These are phyloP conservation scores for Galaxias olidus DNA, from an alignment of 2,797 vertebrate genomes.

Conservation along the genomic window DNA sequence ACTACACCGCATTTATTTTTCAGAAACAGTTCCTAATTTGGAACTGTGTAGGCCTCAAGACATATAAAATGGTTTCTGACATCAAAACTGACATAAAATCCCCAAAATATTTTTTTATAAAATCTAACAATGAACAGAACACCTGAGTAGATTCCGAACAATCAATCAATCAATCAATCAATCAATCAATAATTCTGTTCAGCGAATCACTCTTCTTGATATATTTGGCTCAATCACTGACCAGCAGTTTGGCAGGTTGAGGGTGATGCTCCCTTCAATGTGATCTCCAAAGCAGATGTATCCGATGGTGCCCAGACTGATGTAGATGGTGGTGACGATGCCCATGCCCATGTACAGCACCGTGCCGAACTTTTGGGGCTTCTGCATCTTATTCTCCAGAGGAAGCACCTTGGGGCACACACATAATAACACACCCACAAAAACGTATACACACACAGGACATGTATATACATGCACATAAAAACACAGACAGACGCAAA, in stretches of 20 bases:
- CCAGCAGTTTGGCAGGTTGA: slow-evolving; percentile 97
- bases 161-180: too few species aligned
- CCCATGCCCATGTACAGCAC: slow-evolving; percentile 89
- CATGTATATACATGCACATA: slow-evolving; percentile 5
- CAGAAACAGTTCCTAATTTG: too few species aligned
- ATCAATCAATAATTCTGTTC: too few species aligned
- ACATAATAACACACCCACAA: neutral
- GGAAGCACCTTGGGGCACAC: slow-evolving; percentile 84
- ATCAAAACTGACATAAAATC: too few species aligned
- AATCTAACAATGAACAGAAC: too few species aligned
- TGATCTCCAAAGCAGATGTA: slow-evolving; percentile 85
- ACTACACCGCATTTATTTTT: too few species aligned
- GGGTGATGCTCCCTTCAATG: slow-evolving; percentile 89
- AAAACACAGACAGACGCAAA: neutral
- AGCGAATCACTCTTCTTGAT: too few species aligned
- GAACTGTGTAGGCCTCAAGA: too few species aligned
- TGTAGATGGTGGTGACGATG: slow-evolving; percentile 85
- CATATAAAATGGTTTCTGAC: too few species aligned
- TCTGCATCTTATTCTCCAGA: slow-evolving; percentile 97
- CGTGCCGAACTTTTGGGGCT: slow-evolving; percentile 78
- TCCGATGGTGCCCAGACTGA: slow-evolving; percentile 87
- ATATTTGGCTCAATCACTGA: slow-evolving; percentile 55
- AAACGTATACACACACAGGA: slow-evolving; percentile 13
- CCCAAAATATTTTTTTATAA: too few species aligned
- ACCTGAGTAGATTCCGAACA: too few species aligned